Evolutionary conservation across 2,113 vertebrate genomes (phyloP).

Genomic region (Saimiri boliviensis): DNA sequence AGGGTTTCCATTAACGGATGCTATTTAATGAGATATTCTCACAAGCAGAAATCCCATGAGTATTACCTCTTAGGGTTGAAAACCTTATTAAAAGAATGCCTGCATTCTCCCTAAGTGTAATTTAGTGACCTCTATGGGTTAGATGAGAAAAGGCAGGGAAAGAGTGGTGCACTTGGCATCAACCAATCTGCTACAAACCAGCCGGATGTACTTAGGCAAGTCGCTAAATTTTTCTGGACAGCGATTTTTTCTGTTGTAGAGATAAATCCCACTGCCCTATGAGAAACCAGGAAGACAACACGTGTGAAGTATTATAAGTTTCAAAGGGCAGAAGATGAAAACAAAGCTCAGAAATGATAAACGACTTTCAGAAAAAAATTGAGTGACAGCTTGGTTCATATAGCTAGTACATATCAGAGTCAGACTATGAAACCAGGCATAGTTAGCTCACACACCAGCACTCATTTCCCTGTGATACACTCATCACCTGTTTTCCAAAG

Average conservation of each 20-base stretch:
- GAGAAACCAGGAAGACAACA: background rate
- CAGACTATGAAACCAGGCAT: background rate
- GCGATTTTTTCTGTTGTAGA: conserved; percentile 12
- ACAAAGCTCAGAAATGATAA: conserved; percentile 8
- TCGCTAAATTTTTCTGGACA: background rate
- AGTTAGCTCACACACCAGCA: background rate
- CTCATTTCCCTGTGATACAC: background rate
- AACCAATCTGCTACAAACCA: background rate
- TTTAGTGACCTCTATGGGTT: background rate
- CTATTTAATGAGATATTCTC: background rate
- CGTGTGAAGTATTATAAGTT: background rate
- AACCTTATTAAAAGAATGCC: background rate
- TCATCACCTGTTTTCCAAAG: background rate
- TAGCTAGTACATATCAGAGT: background rate
- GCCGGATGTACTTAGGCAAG: background rate
- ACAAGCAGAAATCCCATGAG: conserved; percentile 10
- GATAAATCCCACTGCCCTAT: background rate
- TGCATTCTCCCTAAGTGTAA: background rate
- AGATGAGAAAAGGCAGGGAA: background rate
- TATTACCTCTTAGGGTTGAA: background rate
- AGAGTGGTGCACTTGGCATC: background rate
- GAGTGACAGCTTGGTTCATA: background rate
- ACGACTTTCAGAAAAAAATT: background rate
- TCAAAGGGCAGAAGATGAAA: conserved; percentile 4
- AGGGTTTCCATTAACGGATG: background rate